Evolutionary conservation across 2,888 invertebrate genomes (phyloP).

Genomic region (Hecatera dysodea): DNA sequence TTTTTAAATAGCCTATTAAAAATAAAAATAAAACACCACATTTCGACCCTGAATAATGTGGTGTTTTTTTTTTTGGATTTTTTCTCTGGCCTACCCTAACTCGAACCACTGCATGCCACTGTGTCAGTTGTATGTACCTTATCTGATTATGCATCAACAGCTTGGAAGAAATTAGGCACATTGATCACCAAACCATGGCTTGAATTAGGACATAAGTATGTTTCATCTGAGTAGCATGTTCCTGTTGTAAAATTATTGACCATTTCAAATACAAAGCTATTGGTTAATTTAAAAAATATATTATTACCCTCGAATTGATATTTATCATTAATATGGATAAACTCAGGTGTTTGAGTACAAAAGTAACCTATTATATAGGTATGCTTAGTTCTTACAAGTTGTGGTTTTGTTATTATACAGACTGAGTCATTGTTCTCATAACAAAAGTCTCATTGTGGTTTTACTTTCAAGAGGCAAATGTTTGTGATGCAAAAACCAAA

Average conservation of each 20-base stretch:
- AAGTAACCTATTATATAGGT: background rate
- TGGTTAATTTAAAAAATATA: background rate
- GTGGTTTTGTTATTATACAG: slow-evolving; percentile 3
- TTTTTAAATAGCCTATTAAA: too few species aligned
- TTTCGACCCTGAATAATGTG: too few species aligned
- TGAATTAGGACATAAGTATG: background rate
- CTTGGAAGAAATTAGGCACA: too few species aligned
- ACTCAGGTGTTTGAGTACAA: background rate
- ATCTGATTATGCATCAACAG: too few species aligned
- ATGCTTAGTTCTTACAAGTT: slow-evolving; percentile 8
- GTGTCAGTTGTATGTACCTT: too few species aligned
- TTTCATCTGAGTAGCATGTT: background rate
- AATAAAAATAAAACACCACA: too few species aligned
- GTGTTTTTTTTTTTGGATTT: too few species aligned
- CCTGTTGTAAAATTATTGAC: too few species aligned
- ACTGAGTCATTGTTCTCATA: slow-evolving; percentile 3
- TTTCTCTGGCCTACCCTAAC: too few species aligned
- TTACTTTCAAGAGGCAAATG: background rate
- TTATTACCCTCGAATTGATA: background rate
- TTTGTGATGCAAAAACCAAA: background rate
- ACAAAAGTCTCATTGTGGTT: slow-evolving; percentile 12
- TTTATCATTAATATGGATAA: background rate
- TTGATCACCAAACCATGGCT: too few species aligned
- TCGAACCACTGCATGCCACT: too few species aligned
- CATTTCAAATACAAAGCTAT: too few species aligned